Percentiles rank a stretch among this genome's conserved stretches.
Conservation (phyloP, 2,113 vertebrate species). For the Progne subis region DNA sequence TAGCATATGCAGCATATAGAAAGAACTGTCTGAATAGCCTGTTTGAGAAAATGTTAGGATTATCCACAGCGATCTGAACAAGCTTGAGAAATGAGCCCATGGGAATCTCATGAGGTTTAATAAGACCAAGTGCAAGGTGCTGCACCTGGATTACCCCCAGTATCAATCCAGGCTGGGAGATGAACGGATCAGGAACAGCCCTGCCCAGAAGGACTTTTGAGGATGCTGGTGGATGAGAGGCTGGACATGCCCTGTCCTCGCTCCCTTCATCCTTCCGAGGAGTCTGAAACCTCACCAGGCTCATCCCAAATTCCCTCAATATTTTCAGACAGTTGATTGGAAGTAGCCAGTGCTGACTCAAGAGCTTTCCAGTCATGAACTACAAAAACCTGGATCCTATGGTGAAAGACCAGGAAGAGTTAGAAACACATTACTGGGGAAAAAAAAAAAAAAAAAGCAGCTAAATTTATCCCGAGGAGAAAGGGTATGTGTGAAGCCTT, state of each 20-base stretch:
- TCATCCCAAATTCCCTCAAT: neutral
- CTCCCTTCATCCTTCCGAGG: neutral
- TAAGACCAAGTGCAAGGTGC: neutral
- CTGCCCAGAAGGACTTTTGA: neutral
- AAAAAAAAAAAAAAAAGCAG: neutral
- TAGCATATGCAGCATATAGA: neutral
- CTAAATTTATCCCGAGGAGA: conserved; percentile 8
- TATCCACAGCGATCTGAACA: neutral
- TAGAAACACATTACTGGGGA: neutral
- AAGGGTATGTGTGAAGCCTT: neutral
- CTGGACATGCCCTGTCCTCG: neutral
- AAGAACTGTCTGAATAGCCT: neutral
- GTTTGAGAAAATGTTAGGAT: neutral
- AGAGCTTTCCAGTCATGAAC: conserved; percentile 5
- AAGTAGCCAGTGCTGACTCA: neutral
- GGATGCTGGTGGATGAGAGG: neutral
- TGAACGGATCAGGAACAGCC: neutral
- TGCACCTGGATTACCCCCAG: neutral
- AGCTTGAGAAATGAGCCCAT: neutral
- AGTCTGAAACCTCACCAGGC: neutral
- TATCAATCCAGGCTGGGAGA: neutral
- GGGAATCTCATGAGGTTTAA: neutral
- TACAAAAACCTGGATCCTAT: neutral
- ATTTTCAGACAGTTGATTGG: conserved; percentile 13
- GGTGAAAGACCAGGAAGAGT: neutral